Base-by-base conservation (phyloP, 2,888 invertebrate genomes). In the Chrysotoxum bicinctum region DNA sequence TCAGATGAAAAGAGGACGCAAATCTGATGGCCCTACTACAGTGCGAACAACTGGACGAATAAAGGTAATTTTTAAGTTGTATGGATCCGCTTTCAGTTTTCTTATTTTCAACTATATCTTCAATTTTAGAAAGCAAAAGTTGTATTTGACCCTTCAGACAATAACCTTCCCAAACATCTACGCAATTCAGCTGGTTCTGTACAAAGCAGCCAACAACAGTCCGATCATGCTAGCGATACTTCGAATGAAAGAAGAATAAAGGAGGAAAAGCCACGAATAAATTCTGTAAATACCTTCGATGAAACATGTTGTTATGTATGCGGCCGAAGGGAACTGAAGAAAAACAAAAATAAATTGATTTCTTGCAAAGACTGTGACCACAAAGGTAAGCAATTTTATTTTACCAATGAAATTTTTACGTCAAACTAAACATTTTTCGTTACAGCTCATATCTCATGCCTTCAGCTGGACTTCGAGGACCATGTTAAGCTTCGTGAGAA, bases 141-240 rank as follows among this genome's bases (percentile, higher is more conserved):
- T 90, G 96, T 97, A 0, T 97, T 97, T 90, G 97, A 97, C 91
- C 97, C 97, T 3, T 97, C 97, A 0, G 96, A 97, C 89, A 95
- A 95, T 87, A 96, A 96, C 91, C 92, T 96, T 43, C 96, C 96
- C 10, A 90, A 90, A 68, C 87, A 90, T 52, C 88, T 88, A 52
- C 88, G 88, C 19, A 70, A 73, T 7, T 82, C 87, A 45, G 52
- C 88, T n/a, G 56, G 76, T 7, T 77, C 72, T 58, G 64, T 64
- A 23, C 73, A 64, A 37, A 82, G 69, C 19, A 77, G 62, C 64
- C 77, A 69, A 56, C 77, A 69, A 43, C 72, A 40, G 1, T 81
- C 73, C 14, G 84, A 84, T 45, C 72, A 48, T 45, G 58, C 72
- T 5, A 85, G 75, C 37, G 85, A 85, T 26, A 73, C 60, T 4